A percentile compares a stretch with the other conserved stretches of the same genome.
Conservation (phyloP, 2,113 vertebrate species). For the Lepisosteus oculatus region DNA sequence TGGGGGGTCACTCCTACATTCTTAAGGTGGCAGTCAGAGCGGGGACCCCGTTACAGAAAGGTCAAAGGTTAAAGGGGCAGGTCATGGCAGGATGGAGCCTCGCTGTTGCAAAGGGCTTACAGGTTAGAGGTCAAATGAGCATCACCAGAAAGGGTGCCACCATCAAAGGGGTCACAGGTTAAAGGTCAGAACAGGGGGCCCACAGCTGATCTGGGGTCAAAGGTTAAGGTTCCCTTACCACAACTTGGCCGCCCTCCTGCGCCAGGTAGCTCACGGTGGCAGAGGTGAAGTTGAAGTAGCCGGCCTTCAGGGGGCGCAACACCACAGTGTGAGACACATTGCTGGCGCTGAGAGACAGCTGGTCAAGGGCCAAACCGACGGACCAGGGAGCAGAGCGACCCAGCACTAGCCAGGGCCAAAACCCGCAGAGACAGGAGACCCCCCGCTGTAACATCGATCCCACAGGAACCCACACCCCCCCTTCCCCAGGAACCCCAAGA, state of each 20-base stretch:
- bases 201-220: background rate
- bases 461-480: too few relatives aligned
- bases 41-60: background rate
- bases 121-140: too few relatives aligned
- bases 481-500: background rate
- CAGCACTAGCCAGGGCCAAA: too few relatives aligned
- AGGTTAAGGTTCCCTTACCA: slow-evolving; percentile 66
- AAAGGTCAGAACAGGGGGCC: background rate
- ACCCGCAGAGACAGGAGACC: too few relatives aligned
- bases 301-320: slow-evolving; percentile 88
- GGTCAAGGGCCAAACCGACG: slow-evolving; percentile 51
- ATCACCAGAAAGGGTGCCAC: background rate
- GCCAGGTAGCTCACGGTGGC: slow-evolving; percentile 88
- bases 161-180: background rate
- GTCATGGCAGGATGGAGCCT: too few relatives aligned
- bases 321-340: slow-evolving; percentile 95
- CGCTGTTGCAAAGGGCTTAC: too few relatives aligned
- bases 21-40: background rate
- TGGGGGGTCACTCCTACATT: background rate
- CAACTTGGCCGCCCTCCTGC: slow-evolving; percentile 85
- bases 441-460: too few relatives aligned
- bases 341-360: slow-evolving; percentile 68
- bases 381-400: too few relatives aligned
- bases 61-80: background rate
- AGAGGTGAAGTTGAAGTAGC: slow-evolving; percentile 95